Evolutionary conservation across 2,797 vertebrate species (phyloP), one percentile per base, ranked within the genome.

Genomic region (Artibeus lituratus): DNA sequence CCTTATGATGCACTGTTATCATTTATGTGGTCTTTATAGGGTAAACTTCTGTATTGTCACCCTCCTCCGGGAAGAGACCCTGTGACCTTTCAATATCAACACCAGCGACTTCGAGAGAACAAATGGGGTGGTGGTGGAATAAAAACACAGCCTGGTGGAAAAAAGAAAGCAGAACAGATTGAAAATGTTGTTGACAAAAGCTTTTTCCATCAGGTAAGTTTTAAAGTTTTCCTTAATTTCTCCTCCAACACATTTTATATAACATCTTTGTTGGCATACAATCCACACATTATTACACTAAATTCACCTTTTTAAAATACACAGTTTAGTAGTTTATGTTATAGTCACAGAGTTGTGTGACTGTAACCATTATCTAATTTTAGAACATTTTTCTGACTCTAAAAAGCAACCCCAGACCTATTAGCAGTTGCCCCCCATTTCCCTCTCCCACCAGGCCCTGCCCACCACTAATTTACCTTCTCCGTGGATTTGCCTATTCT

Each of bases 141-240:
- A 10, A 91, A 77, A 53, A 35, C 8, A 21, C 98, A 98, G 65
- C 97, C 88, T 2, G 87, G 91, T 55, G 94, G 91, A 80, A 97
- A 91, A 51, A 98, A 88, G 37, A 99, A 98, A 97, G 95, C 98
- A 95, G 99, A 98, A 95, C 99, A 99, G 94, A 99, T 99, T 44
- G 99, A 99, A 98, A 99, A 99, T 96, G 86, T 98, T 3, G 99
- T 99, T 22, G 99, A 99, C 98, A 99, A 99, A 98, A 98, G 98
- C 3, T 99, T 99, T 98, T 99, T 99, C 97, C 99, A 99, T 97
- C 99, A 99, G 99, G 99, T 99, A 98, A 97, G 70, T 97, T 95
- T 90, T 74, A 14, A 53, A 73, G 65, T 76, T 92, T 89, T 80
- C 76, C 80, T 74, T 90, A 84, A 69, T 21, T 87, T 87, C 69